A percentile compares a stretch with the other conserved stretches of the same genome.
Conservation (phyloP, 1,140 invertebrate species). For the Bombus waltoni region DNA sequence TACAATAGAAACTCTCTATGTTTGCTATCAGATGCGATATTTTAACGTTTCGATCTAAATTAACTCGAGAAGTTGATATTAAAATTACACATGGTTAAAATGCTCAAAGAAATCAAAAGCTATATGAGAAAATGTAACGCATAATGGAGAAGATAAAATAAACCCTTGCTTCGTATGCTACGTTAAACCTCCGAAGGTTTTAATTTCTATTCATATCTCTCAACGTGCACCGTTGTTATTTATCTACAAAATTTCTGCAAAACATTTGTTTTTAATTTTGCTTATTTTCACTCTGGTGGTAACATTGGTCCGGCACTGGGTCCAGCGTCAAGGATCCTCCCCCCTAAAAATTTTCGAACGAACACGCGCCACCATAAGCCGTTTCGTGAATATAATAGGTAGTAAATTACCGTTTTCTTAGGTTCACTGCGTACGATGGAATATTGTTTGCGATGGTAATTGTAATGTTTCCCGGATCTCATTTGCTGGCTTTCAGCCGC, state of each 20-base stretch:
- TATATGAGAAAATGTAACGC: background rate
- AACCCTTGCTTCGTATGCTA: background rate
- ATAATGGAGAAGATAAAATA: background rate
- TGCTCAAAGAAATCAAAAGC: background rate
- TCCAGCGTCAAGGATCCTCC: background rate
- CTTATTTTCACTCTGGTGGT: background rate
- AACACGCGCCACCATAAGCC: background rate
- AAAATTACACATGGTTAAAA: background rate
- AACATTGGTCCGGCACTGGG: too few species aligned
- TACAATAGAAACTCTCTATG: background rate
- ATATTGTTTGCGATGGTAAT: constrained; percentile 77
- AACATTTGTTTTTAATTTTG: background rate
- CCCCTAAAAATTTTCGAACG: background rate
- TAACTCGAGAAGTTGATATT: background rate
- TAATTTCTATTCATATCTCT: background rate
- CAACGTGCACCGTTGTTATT: background rate
- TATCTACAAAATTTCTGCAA: background rate
- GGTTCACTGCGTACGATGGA: constrained; percentile 46
- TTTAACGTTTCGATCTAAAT: background rate
- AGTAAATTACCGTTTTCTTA: constrained; percentile 73
- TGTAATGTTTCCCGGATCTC: constrained; percentile 77
- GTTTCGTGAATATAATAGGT: constrained; percentile 68
- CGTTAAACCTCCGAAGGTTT: background rate
- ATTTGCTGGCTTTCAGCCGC: constrained; percentile 76
- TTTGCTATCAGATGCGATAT: background rate